Evolutionary conservation across 2,888 invertebrate species (phyloP), one percentile per base, ranked within the genome.

Genomic region (Callyntrura sp.): DNA sequence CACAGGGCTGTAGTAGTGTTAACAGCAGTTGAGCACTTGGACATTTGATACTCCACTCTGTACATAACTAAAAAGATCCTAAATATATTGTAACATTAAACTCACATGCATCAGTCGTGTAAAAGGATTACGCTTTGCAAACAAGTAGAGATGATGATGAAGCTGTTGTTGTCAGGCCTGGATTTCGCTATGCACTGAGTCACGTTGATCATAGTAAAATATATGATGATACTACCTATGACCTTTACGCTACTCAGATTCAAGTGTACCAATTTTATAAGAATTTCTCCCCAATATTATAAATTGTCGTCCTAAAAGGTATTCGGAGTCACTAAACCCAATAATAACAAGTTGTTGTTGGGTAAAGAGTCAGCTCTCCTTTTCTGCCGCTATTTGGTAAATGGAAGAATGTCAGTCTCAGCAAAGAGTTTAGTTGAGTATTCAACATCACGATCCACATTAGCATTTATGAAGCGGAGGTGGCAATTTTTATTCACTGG

Each of bases 391-490:
- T n/a, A n/a, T n/a, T n/a, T n/a, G n/a, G n/a, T n/a, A n/a, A n/a
- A n/a, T n/a, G n/a, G n/a, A n/a, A n/a, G n/a, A n/a, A n/a, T n/a
- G n/a, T n/a, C n/a, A n/a, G n/a, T n/a, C n/a, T n/a, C n/a, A n/a
- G n/a, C n/a, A n/a, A n/a, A n/a, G n/a, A n/a, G n/a, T 20, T 23
- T 20, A 23, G n/a, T 73, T 73, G 20, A 48, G 28, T 28, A 73
- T 73, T 73, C 73, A 48, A 20, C 48, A 73, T 73, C 73, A 73
- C 73, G 73, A 73, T 20, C 48, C 45, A 14, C 73, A 73, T 73
- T 73, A 73, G 48, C 45, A 73, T 73, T 62, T 57, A 20, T 62
- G 20, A 81, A 81, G 81, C 45, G 81, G 81, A 81, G 81, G 81
- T 20, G 81, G 81, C 35, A 43, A 35, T 81, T 62, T 81, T 81